phyloP scores from a whole-genome alignment of 2,797 vertebrate species.

The Remorina albescens region DNA sequence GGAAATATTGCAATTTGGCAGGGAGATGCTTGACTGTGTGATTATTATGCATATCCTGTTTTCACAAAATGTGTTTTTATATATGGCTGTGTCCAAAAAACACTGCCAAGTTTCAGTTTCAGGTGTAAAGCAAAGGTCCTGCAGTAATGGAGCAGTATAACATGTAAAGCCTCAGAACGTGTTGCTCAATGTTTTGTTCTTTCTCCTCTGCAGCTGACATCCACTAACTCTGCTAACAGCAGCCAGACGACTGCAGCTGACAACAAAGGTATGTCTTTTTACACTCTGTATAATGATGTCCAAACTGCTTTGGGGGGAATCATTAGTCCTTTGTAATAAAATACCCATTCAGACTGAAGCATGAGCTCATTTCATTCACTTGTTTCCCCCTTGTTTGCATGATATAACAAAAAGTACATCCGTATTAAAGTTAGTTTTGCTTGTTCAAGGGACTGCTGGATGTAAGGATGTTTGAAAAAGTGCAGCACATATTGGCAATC shows the following conservation, averaged over 20 bases:
- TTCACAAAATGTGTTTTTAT: neutral
- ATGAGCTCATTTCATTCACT: neutral
- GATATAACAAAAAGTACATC: neutral
- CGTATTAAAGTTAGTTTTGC: neutral
- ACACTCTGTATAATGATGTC: neutral
- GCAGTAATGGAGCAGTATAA: neutral
- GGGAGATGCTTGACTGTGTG: neutral
- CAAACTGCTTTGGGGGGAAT: neutral
- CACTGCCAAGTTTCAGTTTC: neutral
- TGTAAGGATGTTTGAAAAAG: neutral
- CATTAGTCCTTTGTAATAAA: neutral
- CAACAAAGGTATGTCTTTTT: constrained; percentile 82
- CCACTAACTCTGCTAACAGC: constrained; percentile 84
- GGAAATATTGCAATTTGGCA: constrained; percentile 6
- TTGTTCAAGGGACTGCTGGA: neutral
- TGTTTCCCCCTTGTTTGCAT: neutral
- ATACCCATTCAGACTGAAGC: neutral
- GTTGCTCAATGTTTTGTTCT: constrained; percentile 35
- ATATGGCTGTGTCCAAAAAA: neutral
- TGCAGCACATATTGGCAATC: neutral
- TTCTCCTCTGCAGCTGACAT: constrained; percentile 75
- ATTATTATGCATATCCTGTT: neutral
- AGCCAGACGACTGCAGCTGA: constrained; percentile 82
- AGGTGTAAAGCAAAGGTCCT: neutral
- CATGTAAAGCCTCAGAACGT: neutral